Base-by-base conservation (phyloP, 2,888 invertebrate species). In the Lutraria lutraria region DNA sequence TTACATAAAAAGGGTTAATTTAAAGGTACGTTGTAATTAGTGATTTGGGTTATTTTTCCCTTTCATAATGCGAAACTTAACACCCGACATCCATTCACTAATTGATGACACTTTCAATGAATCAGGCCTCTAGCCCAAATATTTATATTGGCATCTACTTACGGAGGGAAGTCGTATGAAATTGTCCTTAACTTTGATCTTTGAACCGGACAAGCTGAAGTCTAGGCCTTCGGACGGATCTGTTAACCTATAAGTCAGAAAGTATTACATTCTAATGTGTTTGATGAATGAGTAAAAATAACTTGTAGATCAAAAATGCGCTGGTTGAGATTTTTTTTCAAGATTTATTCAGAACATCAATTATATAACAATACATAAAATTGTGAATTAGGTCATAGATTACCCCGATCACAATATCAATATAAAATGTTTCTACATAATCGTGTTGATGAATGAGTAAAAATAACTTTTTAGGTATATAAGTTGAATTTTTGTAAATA, bases 81-180 rank as follows among this genome's bases (percentile, higher is more conserved):
- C 13, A 25, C 63, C 13, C 63, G 63, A 25, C 63, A 68, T 68
- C 63, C 8, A 68, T 10, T 25, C 10, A 25, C 63, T 68, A 68
- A 68, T 68, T 68, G 25, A 25, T 68, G 63, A 68, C 63, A 68
- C 63, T 68, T 68, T 68, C 63, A 25, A 68, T 68, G 63, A 68
- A 68, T 68, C 63, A 68, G 25, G 25, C 63, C n/a, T 68, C n/a
- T 25, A 25, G n/a, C n/a, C 63, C n/a, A 13, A 25, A 68, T 68
- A 68, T 68, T n/a, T 68, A 68, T 68, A 68, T 68, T 68, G 63
- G 25, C 63, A 68, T 68, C 63, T 68, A 68, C 63, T 68, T 68
- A 68, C n/a, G 63, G 63, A n/a, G 25, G 13, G 63, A 25, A n/a
- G 25, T 25, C 63, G 63, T 68, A 25, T 13, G 63, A 68, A 68